These are phyloP conservation scores for Erynnis tages DNA, from an alignment of 2,888 invertebrate genomes.

Conservation along the genomic window DNA sequence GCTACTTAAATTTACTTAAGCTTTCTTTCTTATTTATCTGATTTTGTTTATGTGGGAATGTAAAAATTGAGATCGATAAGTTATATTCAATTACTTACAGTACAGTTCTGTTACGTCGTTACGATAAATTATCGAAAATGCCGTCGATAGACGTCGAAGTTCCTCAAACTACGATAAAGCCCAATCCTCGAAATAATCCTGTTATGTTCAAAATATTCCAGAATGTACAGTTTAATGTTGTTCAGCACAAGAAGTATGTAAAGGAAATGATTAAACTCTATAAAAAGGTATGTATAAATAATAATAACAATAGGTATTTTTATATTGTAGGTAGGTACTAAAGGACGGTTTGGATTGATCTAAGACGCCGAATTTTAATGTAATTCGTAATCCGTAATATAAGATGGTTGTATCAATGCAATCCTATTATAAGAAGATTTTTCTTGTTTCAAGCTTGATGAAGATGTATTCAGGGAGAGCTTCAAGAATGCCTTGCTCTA, in stretches of 20 bases:
- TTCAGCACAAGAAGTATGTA: slow-evolving; percentile 83
- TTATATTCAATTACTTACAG: no score
- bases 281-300: slow-evolving; percentile 74
- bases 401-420: no score
- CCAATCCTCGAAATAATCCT: slow-evolving; percentile 68
- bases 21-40: no score
- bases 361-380: no score
- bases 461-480: slow-evolving; percentile 82
- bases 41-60: no score
- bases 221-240: slow-evolving; percentile 84
- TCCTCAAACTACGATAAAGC: slow-evolving; percentile 47
- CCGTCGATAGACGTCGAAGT: slow-evolving; percentile 52
- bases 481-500: slow-evolving; percentile 85
- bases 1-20: no score
- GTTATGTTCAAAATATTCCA: slow-evolving; percentile 81
- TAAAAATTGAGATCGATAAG: no score
- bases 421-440: not conserved
- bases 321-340: no score
- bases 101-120: not conserved
- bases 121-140: slow-evolving; percentile 43
- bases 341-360: no score
- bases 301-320: not conserved
- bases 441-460: slow-evolving; percentile 52
- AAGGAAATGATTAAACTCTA: slow-evolving; percentile 84
- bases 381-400: no score